phyloP scores from a whole-genome alignment of 2,888 invertebrate genomes.

The Acronicta aceris region DNA sequence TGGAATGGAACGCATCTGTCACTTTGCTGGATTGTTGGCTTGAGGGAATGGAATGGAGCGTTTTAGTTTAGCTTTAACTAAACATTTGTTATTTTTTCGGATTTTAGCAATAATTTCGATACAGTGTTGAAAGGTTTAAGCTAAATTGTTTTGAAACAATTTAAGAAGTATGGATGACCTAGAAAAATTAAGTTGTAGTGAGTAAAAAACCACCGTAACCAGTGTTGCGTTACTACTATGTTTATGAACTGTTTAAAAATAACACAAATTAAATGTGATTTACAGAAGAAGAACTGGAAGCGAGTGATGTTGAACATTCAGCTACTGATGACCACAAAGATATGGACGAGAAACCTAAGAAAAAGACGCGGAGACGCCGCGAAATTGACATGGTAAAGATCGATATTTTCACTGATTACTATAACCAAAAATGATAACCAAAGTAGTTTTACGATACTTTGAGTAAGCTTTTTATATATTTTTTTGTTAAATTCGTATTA shows the following conservation, averaged over 20 bases:
- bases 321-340: conserved; percentile 80
- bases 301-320: conserved; percentile 84
- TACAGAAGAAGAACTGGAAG: conserved; percentile 82
- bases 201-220: conserved; percentile 57
- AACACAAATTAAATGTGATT: conserved; percentile 32
- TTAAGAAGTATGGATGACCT: conserved; percentile 73
- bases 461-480: no score
- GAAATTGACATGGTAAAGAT: conserved; percentile 82
- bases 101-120: neutral
- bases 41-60: neutral
- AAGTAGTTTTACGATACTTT: no score
- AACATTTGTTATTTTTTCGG: neutral
- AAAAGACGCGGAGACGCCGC: conserved; percentile 79
- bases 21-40: conserved; percentile 6
- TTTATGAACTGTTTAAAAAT: conserved; percentile 13
- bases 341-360: conserved; percentile 78
- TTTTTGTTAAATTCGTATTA: no score
- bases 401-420: conserved; percentile 18
- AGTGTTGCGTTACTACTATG: conserved; percentile 1
- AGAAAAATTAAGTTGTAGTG: conserved; percentile 84
- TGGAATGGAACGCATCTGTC: conserved; percentile 9
- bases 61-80: neutral
- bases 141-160: conserved; percentile 4
- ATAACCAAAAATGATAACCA: no score
- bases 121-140: conserved; percentile 8